Base-by-base conservation (phyloP, 35 echinoderm and acorn worm genomes). In the Anneissia japonica region DNA sequence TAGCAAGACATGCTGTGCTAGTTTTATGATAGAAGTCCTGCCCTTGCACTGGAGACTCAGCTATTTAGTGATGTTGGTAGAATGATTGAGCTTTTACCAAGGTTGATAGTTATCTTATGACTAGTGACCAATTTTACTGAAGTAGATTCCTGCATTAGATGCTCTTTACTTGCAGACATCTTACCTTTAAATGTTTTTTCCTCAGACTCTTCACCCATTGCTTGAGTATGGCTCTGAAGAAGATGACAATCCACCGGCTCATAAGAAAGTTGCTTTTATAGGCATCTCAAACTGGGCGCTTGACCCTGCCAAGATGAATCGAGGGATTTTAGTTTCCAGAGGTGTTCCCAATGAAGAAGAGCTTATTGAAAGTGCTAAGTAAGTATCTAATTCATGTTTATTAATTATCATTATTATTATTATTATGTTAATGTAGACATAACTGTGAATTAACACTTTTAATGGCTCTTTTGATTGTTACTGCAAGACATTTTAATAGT, bases 201-300 rank as follows among this genome's bases (percentile, higher is more conserved):
- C 51, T 21, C 81, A 84, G 82, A 84, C 40, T 31, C 34, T 84
- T 30, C 82, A 84, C 30, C 82, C 82, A 34, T 34, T 84, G 16
- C 82, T 84, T 16, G 82, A 84, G 51, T 56, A 45, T 73, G 82
- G 82, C 51, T 84, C 37, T 11, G 82, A 46, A 46, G 37, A 83
- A 23, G 11, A 46, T 12, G 23, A 29, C 14, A 17, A 40, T 41
- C 81, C 81, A 39, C 26, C 36, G 19, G 39, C 9, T 23, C 41
- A 46, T 29, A 40, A n/a, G 41, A 46, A 83, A 45, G 37, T 83
- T 45, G 79, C 31, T 36, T 81, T 81, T 38, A 36, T 81, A 37
- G 79, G 79, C 17, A 35, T 83, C n/a, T 83, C 81, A 46, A 83
- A 83, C 39, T 83, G 81, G 81, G 81, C 81, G 4, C 38, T 83